phyloP scores from a whole-genome alignment of 1,140 invertebrate genomes.

The Anthonomus grandis region DNA sequence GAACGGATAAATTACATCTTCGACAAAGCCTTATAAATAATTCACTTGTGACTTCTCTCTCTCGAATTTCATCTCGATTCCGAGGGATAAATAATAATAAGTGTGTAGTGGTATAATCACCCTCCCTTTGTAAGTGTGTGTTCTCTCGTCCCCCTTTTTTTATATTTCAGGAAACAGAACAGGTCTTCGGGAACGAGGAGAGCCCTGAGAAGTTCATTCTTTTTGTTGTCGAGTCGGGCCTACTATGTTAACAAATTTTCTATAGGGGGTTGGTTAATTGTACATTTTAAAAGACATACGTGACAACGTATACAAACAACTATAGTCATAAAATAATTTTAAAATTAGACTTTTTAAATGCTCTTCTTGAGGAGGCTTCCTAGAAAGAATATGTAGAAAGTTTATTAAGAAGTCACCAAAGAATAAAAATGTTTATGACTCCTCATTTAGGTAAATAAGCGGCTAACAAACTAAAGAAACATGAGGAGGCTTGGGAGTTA shows the following conservation, averaged over 20 bases:
- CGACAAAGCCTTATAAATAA: slow-evolving; percentile 28
- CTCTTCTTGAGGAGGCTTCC: no score
- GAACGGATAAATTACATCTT: no score
- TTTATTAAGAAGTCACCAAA: no score
- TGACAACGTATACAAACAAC: background rate
- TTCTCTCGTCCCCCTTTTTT: slow-evolving; percentile 18
- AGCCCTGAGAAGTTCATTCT: slow-evolving; percentile 12
- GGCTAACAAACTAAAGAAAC: no score
- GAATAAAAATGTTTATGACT: no score
- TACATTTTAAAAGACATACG: background rate
- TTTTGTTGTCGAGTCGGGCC: background rate
- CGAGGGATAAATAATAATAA: slow-evolving; percentile 24
- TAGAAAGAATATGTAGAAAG: no score
- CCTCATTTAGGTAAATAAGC: no score
- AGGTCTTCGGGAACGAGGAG: slow-evolving; percentile 24
- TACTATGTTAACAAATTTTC: slow-evolving; percentile 3
- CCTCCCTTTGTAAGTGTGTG: slow-evolving; percentile 9
- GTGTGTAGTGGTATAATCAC: slow-evolving; percentile 26
- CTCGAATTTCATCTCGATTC: slow-evolving; percentile 23
- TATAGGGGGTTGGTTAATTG: no score
- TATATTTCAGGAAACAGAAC: slow-evolving; percentile 29
- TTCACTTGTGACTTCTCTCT: slow-evolving; percentile 24
- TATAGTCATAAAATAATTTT: background rate
- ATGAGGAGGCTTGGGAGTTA: no score
- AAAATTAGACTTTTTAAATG: background rate